These are phyloP conservation scores for Mus minutoides DNA, from an alignment of 2,797 vertebrate species.

Conservation along the genomic window DNA sequence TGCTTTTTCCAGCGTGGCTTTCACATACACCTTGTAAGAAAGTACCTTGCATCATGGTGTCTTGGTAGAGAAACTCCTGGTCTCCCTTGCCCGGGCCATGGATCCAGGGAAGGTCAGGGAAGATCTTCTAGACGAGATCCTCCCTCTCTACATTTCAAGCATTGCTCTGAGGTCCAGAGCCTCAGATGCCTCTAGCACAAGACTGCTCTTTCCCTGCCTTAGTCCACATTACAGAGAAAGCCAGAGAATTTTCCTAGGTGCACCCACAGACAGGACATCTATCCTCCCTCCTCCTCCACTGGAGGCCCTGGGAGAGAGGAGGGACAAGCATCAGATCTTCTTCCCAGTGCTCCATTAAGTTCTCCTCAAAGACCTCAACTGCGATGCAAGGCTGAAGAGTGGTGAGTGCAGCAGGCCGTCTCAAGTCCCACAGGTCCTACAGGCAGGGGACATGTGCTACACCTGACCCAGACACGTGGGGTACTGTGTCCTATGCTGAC, in stretches of 20 bases:
- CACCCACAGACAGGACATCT: background rate
- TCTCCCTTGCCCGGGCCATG: background rate
- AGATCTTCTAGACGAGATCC: background rate
- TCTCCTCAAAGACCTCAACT: background rate
- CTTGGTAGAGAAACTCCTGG: background rate
- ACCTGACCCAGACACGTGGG: too few relatives aligned
- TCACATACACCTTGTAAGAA: background rate
- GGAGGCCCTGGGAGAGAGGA: background rate
- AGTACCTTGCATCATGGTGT: background rate
- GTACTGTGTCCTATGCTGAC: background rate
- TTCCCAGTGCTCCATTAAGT: background rate
- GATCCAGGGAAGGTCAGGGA: background rate
- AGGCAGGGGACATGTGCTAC: background rate
- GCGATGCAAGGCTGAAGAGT: background rate
- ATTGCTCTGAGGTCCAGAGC: background rate
- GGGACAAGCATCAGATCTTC: background rate
- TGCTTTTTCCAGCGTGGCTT: background rate
- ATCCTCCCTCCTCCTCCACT: background rate
- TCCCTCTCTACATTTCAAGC: background rate
- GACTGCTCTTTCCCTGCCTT: background rate
- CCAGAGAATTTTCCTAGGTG: slow-evolving; percentile 1
- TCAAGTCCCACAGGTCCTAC: background rate
- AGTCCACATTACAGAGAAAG: background rate
- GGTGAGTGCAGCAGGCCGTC: background rate
- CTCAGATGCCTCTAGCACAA: background rate